A percentile compares a stretch with the other conserved stretches of the same genome.
phyloP scores from a whole-genome alignment of 2,113 vertebrate genomes.

The Theristicus caerulescens region DNA sequence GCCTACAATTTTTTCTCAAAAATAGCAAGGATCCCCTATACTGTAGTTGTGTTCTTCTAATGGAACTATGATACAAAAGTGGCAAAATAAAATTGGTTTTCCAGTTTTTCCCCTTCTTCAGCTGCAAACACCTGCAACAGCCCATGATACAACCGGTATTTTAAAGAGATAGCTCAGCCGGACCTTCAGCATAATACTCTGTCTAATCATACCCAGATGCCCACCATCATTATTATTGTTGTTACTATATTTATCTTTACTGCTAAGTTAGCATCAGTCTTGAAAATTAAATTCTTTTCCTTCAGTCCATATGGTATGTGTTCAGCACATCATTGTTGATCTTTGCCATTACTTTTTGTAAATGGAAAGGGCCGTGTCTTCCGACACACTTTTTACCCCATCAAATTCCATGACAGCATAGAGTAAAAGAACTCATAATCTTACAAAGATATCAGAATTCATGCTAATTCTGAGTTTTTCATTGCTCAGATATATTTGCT shows the following conservation, averaged over 20 bases:
- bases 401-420: not conserved
- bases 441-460: not conserved
- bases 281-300: not conserved
- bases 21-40: not conserved
- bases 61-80: not conserved
- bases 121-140: not conserved
- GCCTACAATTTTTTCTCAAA: not conserved
- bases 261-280: not conserved
- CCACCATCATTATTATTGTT: not conserved
- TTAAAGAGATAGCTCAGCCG: not conserved
- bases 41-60: not conserved
- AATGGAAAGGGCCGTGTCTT: not conserved
- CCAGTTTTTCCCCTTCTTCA: not conserved
- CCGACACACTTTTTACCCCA: not conserved
- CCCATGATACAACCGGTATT: not conserved
- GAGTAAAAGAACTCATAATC: not conserved
- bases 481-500: not conserved
- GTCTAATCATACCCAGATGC: not conserved
- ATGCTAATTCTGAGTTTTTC: not conserved
- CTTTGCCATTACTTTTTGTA: not conserved
- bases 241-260: not conserved
- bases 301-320: not conserved
- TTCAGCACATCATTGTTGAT: rapidly evolving
- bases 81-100: not conserved
- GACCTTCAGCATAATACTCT: not conserved